Evolutionary conservation across 2,797 vertebrate species (phyloP), one percentile per base, ranked within the genome.

Genomic region (Numenius phaeopus): DNA sequence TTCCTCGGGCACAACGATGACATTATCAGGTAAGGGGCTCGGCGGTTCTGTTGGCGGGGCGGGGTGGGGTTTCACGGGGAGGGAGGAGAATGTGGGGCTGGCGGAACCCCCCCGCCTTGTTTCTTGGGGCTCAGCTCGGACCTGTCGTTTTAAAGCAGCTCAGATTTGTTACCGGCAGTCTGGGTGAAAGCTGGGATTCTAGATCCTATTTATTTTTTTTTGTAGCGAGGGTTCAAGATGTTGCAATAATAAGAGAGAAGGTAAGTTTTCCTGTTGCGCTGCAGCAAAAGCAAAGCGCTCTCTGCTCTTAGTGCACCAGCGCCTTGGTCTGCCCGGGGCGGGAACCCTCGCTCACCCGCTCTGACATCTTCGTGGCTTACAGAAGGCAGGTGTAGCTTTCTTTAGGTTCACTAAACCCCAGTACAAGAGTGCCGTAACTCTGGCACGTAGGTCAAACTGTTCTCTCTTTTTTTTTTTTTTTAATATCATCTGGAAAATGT

Each of bases 1-100:
- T 99, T 99, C 98, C 97, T 99, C 96, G 99, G 99, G 64, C 99
- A 99, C 98, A 99, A 99, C 83, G 99, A 99, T 94, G 99, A 99
- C 98, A 99, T 99, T 98, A 99, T 99, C 98, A 99, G 99, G 99
- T 99, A 97, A 98, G 98, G 87, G 90, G 94, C 75, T 58, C 84
- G 81, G 59, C 82, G 96, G 89, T 9, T n/a, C 66, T 73, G 87
- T 12, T 71, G 95, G 52, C 76, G 83, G 77, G 90, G 87, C 90
- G 80, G 83, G 96, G 94, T 95, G 94, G 95, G 97, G 87, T 95
- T 97, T 95, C 73, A 39, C 82, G 62, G 87, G 82, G 90, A 95
- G 76, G 92, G 94, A 93, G 90, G 96, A 88, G 96, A 93, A 93
- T 89, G 84, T 29, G 73, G 90, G 55, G 67, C 77, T 89, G 80